Base-by-base conservation (phyloP, 2,797 vertebrate genomes). In the Anguilla anguilla region DNA sequence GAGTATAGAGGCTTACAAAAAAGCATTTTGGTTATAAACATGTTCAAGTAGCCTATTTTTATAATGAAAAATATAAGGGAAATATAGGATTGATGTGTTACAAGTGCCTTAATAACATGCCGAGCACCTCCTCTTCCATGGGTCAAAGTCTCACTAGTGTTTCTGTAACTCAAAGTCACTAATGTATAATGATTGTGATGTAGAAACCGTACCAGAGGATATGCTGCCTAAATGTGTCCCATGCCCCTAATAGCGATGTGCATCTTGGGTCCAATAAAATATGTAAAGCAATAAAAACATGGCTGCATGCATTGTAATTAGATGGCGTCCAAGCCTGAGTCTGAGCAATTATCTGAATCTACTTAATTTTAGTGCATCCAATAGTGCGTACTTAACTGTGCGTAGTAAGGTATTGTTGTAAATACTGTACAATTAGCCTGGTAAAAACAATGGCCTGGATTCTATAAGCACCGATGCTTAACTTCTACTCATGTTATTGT, bases 141-240 rank as follows among this genome's bases (percentile, higher is more conserved):
- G n/a, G 87, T 49, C 93, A 92, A 91, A 87, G 83, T 88, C 91
- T 86, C 3, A 88, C 92, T 85, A 93, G 94, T 93, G 91, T 95
- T 95, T 92, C 89, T 90, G 88, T 88, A 90, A 90, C 92, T 67
- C 83, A 90, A 87, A 91, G 89, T 88, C 89, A 79, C 92, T 90
- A 87, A 93, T 92, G 93, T 88, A 91, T 91, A 93, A 88, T 93
- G 95, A 94, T 95, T 94, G 95, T 92, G 93, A 90, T 90, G 88
- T 89, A 72, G n/a, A 72, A 64, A 64, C 19, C 11, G 19, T 64
- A 64, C 61, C 19, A 7, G 19, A 64, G 61, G 19, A 64, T 64
- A 64, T 13, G 1, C n/a, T 72, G 4, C 6, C n/a, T 31, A 28
- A 28, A 72, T 28, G 28, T 31, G n/a, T 72, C n/a, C 28, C 67